Evolutionary conservation across 2,797 vertebrate species (phyloP), one percentile per base, ranked within the genome.

Genomic region (Mallotus villosus): DNA sequence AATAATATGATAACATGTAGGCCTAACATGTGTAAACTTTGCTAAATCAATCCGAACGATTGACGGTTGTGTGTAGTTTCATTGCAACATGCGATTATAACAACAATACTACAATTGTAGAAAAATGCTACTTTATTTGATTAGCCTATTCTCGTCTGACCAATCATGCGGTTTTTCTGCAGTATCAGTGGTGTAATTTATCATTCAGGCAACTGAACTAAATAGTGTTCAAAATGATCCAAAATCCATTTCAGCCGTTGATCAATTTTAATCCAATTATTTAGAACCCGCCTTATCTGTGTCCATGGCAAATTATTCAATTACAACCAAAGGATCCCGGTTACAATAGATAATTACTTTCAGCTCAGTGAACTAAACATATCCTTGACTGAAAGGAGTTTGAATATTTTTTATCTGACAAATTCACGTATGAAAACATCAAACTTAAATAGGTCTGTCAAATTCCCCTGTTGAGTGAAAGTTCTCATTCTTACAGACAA

Each of bases 231-330:
- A n/a, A 55, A 71, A 78, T 71, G 22, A 74, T 70, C 74, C 63
- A 34, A 70, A 64, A 80, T 81, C 82, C 82, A 78, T 78, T 89
- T 90, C 84, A 82, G 84, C 82, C 84, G 89, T 84, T 92, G 88
- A 92, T 92, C 87, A 81, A 82, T 89, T 91, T 93, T 92, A 93
- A 94, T 94, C 92, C 92, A 91, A 91, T 94, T 94, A 94, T 92
- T 93, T 91, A 75, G 87, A 91, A 84, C 87, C 84, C 81, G 74
- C 78, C 76, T 89, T 87, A 90, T 87, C 87, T 88, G 87, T 82
- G 83, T 82, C 81, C 82, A 82, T 79, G 87, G 78, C 84, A 91
- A 92, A 91, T 89, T 86, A 88, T 81, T 82, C 81, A 89, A 83
- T 81, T 83, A 79, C 53, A 72, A 70, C 49, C 87, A 71, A 85